A percentile compares a stretch with the other conserved stretches of the same genome.
Evolutionary conservation across 2,113 vertebrate species (phyloP).

Genomic region (Ranitomeya imitator): DNA sequence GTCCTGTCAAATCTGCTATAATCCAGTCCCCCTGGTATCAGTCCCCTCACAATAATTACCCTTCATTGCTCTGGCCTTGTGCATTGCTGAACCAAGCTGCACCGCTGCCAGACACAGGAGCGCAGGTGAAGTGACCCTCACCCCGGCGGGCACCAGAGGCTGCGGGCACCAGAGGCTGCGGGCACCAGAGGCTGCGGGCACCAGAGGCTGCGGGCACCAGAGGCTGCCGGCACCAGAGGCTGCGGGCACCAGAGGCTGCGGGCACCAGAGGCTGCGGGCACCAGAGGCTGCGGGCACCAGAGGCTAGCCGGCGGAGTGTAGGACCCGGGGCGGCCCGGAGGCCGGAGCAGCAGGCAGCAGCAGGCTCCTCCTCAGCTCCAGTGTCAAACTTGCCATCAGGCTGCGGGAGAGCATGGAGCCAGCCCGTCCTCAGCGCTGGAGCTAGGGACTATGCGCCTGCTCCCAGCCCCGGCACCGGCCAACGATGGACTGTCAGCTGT

Average conservation of each 20-base stretch:
- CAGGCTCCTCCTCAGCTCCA: slow-evolving; percentile 82
- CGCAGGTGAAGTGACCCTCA: slow-evolving; percentile 39
- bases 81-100: not conserved
- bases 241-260: not conserved
- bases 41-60: not conserved
- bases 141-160: not conserved
- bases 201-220: too few species aligned
- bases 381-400: slow-evolving; percentile 86
- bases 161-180: not conserved
- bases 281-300: slow-evolving; percentile 1
- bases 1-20: not conserved
- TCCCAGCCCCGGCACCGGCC: slow-evolving; percentile 81
- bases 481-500: slow-evolving; percentile 87
- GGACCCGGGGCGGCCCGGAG: slow-evolving; percentile 66
- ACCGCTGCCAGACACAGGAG: slow-evolving; percentile 4
- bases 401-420: slow-evolving; percentile 80
- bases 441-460: slow-evolving; percentile 77
- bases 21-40: not conserved
- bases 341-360: slow-evolving; percentile 59
- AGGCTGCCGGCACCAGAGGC: slow-evolving; percentile 3
- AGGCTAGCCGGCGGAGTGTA: slow-evolving; percentile 60
- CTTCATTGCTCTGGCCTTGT: not conserved
- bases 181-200: not conserved
- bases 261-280: not conserved
- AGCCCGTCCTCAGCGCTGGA: slow-evolving; percentile 87